phyloP scores from a whole-genome alignment of 2,888 invertebrate genomes.

The Stenchaetothrips biformis region DNA sequence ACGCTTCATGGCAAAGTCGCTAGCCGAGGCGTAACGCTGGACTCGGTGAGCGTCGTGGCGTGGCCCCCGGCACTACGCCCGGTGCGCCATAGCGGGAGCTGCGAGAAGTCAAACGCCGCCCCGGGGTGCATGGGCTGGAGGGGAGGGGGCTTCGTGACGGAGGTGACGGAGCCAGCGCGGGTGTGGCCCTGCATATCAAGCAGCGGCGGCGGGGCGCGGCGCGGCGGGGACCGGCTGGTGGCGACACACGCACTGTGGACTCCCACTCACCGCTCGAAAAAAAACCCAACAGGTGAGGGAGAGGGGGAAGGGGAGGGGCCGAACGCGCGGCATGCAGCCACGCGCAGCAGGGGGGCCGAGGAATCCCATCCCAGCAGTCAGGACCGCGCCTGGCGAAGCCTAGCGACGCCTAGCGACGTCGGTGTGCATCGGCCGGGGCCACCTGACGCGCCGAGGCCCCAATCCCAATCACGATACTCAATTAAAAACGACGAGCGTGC shows the following conservation, averaged over 20 bases:
- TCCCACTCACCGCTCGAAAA: background rate
- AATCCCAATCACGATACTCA: too few relatives aligned
- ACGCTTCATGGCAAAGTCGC: too few relatives aligned
- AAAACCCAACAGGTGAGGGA: background rate
- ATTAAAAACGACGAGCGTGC: background rate
- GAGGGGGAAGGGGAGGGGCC: background rate
- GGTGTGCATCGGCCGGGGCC: too few relatives aligned
- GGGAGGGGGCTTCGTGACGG: background rate
- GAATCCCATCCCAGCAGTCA: background rate
- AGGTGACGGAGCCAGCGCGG: background rate
- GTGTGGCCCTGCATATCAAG: conserved; percentile 19
- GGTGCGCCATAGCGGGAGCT: conserved; percentile 2
- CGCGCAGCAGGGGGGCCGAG: background rate
- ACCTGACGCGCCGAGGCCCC: too few relatives aligned
- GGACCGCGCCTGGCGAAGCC: background rate
- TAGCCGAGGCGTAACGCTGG: too few relatives aligned
- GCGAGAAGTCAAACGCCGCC: conserved; percentile 13
- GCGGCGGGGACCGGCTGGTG: background rate
- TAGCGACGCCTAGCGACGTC: background rate
- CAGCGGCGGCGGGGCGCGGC: background rate
- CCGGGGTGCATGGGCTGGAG: background rate
- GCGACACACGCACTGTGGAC: background rate
- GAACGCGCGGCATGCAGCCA: background rate
- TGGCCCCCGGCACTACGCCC: too few relatives aligned
- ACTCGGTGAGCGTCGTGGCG: too few relatives aligned